Evolutionary conservation across 2,113 vertebrate species (phyloP).

Genomic region (Cyrtonyx montezumae): DNA sequence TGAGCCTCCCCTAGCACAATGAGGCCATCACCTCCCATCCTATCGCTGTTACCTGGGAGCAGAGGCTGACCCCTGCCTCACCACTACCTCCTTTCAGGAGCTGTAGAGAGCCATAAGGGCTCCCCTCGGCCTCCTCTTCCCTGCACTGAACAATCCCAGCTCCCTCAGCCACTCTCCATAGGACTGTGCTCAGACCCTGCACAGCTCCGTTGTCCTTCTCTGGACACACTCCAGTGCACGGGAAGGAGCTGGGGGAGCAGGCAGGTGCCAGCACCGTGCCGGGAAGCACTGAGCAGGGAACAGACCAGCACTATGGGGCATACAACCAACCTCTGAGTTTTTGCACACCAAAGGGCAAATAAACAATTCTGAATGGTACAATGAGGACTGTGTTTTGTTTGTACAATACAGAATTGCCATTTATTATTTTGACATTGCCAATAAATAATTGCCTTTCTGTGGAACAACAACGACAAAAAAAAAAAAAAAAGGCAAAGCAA

Average conservation of each 20-base stretch:
- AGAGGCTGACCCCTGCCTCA: too few relatives aligned
- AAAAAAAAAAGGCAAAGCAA: slow-evolving; percentile 44
- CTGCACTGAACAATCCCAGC: too few relatives aligned
- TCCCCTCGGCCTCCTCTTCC: too few relatives aligned
- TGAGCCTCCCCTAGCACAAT: too few relatives aligned
- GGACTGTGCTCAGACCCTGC: too few relatives aligned
- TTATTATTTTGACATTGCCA: slow-evolving; percentile 35
- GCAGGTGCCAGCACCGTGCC: neutral
- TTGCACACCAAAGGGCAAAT: slow-evolving; percentile 19
- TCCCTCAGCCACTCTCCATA: too few relatives aligned
- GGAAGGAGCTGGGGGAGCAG: neutral
- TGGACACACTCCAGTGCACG: too few relatives aligned
- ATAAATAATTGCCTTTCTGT: slow-evolving; percentile 66
- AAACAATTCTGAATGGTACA: slow-evolving; percentile 79
- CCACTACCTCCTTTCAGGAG: too few relatives aligned
- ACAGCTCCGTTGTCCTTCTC: too few relatives aligned
- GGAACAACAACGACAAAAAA: neutral
- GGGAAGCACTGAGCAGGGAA: neutral
- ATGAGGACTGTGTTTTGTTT: slow-evolving; percentile 71
- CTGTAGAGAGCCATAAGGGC: too few relatives aligned
- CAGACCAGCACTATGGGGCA: neutral
- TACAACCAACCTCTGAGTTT: slow-evolving; percentile 51
- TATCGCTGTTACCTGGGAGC: too few relatives aligned
- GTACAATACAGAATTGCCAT: slow-evolving; percentile 73
- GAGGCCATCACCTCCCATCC: too few relatives aligned